Base-by-base conservation (phyloP, 2,888 invertebrate genomes). In the Drosophila histrio region DNA sequence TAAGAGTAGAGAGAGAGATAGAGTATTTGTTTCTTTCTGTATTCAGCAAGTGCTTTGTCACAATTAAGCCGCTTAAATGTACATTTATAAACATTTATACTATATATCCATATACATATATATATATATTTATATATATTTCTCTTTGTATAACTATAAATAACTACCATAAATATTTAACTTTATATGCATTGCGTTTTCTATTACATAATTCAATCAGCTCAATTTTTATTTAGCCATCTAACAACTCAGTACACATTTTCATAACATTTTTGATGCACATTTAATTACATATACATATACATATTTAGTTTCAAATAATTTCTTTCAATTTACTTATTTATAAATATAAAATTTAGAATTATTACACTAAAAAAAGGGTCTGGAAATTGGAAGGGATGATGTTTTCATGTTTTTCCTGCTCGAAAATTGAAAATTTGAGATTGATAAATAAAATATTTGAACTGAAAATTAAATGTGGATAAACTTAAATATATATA, bases 41-140 rank as follows among this genome's bases (percentile, higher is more conserved):
- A 69, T 85, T 82, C 82, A 85, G 87, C 82, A 82, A 85, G 85
- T 87, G 85, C 82, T 87, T 81, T 72, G 46, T 80, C 79, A 82
- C 85, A 82, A 64, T 83, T 69, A 87, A 81, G 87, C 87, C 46
- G 75, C 75, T 84, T 84, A 74, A 61, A 43, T 57, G 28, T 86
- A 86, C 63, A 60, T 67, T 83, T 86, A 80, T 77, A 76, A 83
- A 77, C 80, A 79, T 50, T 72, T 59, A 82, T 56, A 41, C 65
- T 72, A 75, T 50, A n/a, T n/a, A n/a, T n/a, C n/a, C n/a, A 43
- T 57, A 24, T 86, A 86, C 63, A 60, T 67, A 79, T 86, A 80
- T 77, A 76, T 79, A 77, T 77, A 79, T 50, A 69, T 59, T 60
- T 72, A 75, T 50, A 63, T 74, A 74, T 79, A 83, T 73, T 72